Evolutionary conservation across 1,140 invertebrate species (phyloP), one percentile per base, ranked within the genome.

Genomic region (Microplitis demolitor): DNA sequence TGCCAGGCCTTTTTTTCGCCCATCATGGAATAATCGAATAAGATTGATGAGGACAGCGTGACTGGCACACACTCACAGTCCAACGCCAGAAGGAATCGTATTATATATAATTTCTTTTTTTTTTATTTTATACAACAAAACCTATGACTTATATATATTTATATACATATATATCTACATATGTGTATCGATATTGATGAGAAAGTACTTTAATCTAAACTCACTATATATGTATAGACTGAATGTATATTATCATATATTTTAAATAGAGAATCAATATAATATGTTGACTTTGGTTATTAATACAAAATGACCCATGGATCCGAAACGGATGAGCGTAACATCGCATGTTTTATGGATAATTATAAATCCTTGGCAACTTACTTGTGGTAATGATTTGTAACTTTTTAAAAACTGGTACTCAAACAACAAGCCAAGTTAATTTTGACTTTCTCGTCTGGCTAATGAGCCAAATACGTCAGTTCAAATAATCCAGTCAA

Each of bases 1-100:
- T 68, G 64, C 60, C 76, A 71, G 72, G 70, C 73, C 75, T 83
- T 79, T 79, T 85, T 84, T 84, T 81, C 80, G 78, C 78, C 82
- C 85, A 85, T 86, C 85, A 83, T 78, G 83, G 79, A 87, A 87
- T 87, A 87, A 87, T 87, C 85, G 85, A 87, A 87, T 82, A 87
- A 87, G 85, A 87, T 87, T 85, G 85, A 87, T 87, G 85, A 86
- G 83, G 79, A 78, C 82, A 76, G 80, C 80, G 79, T 87, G 85
- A 87, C 85, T 86, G 80, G 80, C 79, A 76, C 68, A 76, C 68
- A 61, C 63, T 71, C 51, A 70, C 37, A 64, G 37, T 61, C 58
- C 68, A 66, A 66, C 24, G 37, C 34, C 37, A 64, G 62, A 39
- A 34, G 13, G 60, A 31, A 61, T 33, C n/a, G 60, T 33, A 45